Conservation (phyloP, 1,140 invertebrate species). For the Hycleus cichorii region DNA sequence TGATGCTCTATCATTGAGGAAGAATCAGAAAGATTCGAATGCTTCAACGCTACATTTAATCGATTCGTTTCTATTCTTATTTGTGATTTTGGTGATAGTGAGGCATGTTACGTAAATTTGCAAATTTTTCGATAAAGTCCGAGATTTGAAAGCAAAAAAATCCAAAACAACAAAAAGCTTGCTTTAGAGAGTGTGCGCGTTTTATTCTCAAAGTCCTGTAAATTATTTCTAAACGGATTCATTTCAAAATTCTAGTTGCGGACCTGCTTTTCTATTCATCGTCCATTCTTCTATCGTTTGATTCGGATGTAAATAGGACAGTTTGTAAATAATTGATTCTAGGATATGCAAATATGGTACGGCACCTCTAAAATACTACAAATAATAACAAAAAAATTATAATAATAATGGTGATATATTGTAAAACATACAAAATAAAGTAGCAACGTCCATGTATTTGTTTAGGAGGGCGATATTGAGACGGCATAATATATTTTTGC, state of each 20-base stretch:
- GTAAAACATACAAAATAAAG: slow-evolving; percentile 3
- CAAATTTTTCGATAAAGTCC: background rate
- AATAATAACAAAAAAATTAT: background rate
- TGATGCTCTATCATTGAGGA: background rate
- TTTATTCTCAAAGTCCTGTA: too few species aligned
- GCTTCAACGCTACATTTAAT: background rate
- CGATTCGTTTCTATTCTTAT: background rate
- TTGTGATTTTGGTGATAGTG: background rate
- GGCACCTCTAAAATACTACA: slow-evolving; percentile 4
- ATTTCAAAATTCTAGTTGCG: background rate
- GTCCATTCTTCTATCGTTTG: too few species aligned
- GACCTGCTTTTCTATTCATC: background rate
- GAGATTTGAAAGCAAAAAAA: background rate
- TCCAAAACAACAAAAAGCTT: background rate
- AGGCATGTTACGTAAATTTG: slow-evolving; percentile 9
- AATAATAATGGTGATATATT: slow-evolving; percentile 13
- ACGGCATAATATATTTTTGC: slow-evolving; percentile 12
- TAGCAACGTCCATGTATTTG: slow-evolving; percentile 11
- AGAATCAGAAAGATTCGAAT: background rate
- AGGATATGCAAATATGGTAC: background rate
- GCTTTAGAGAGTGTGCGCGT: slow-evolving; percentile 1
- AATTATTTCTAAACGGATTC: too few species aligned
- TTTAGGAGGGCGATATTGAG: slow-evolving; percentile 6
- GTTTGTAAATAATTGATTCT: slow-evolving; percentile 2
- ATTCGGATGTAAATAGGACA: too few species aligned